phyloP scores from a whole-genome alignment of 2,113 vertebrate species.

The Picathartes gymnocephalus region DNA sequence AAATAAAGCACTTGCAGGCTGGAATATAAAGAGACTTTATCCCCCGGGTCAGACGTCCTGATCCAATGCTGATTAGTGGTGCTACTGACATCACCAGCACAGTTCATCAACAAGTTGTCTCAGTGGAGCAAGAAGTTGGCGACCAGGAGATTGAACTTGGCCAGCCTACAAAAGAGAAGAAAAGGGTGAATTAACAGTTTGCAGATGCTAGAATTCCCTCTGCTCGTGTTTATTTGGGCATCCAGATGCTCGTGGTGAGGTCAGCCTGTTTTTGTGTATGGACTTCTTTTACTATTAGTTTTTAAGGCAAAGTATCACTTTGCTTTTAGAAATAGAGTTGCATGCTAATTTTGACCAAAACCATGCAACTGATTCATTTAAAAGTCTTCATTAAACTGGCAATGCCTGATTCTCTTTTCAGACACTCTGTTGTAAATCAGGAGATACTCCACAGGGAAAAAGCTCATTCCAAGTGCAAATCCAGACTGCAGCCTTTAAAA shows the following conservation, averaged over 20 bases:
- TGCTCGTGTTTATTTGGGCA: slow-evolving; percentile 40
- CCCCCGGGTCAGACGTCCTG: background rate
- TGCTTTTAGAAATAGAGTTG: slow-evolving; percentile 36
- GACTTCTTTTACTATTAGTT: background rate
- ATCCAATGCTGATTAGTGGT: slow-evolving; percentile 43
- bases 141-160: slow-evolving; percentile 52
- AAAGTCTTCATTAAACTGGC: slow-evolving; percentile 1
- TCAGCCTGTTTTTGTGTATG: background rate
- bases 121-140: slow-evolving; percentile 49
- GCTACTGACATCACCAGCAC: slow-evolving; percentile 56
- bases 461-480: slow-evolving; percentile 28
- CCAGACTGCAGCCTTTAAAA: background rate
- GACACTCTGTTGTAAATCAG: slow-evolving; percentile 6
- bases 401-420: slow-evolving; percentile 29
- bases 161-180: slow-evolving; percentile 52
- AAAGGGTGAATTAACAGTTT: slow-evolving; percentile 60
- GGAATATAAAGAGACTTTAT: slow-evolving; percentile 45
- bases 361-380: slow-evolving; percentile 13
- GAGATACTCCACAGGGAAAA: background rate
- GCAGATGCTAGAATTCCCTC: slow-evolving; percentile 58
- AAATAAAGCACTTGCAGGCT: background rate
- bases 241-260: slow-evolving; percentile 41
- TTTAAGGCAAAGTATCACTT: slow-evolving; percentile 19
- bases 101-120: slow-evolving; percentile 38
- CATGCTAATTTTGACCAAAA: slow-evolving; percentile 40